Evolutionary conservation across 1,140 invertebrate species (phyloP).

Genomic region (Papilio polytes): DNA sequence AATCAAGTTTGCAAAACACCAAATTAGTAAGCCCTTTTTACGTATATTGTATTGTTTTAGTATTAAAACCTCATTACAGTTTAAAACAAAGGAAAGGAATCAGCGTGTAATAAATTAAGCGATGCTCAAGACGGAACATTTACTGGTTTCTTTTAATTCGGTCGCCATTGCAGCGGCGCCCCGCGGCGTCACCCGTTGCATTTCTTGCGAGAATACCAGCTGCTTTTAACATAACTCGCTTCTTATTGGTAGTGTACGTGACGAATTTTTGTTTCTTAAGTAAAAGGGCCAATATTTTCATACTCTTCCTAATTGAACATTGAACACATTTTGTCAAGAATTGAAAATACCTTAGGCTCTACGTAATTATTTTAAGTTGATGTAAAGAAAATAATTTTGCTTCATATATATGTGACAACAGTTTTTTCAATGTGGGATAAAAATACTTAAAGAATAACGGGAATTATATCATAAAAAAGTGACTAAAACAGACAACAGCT

Average conservation of each 20-base stretch:
- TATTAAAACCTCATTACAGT: constrained; percentile 81
- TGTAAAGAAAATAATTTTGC: not conserved
- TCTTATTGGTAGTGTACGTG: constrained; percentile 79
- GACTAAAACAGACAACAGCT: constrained; percentile 7
- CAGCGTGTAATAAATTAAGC: constrained; percentile 80
- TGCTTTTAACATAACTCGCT: constrained; percentile 77
- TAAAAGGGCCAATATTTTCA: not conserved
- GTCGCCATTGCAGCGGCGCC: constrained; percentile 78
- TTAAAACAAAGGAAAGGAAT: constrained; percentile 78
- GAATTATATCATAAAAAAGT: not conserved
- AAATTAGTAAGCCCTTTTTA: not conserved
- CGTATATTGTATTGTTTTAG: constrained; percentile 63
- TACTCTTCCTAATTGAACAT: constrained; percentile 1
- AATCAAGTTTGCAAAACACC: not conserved
- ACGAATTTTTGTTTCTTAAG: constrained; percentile 57
- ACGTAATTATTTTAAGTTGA: not conserved
- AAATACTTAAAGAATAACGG: not conserved
- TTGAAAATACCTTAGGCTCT: not conserved
- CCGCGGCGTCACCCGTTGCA: constrained; percentile 72
- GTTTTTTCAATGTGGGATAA: not conserved
- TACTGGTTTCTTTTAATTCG: constrained; percentile 82
- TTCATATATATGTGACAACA: not conserved
- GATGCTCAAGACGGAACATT: constrained; percentile 78
- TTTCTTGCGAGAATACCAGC: constrained; percentile 79
- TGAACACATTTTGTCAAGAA: not conserved